Base-by-base conservation (phyloP, 1,140 invertebrate genomes). In the Drosophila watanabei region DNA sequence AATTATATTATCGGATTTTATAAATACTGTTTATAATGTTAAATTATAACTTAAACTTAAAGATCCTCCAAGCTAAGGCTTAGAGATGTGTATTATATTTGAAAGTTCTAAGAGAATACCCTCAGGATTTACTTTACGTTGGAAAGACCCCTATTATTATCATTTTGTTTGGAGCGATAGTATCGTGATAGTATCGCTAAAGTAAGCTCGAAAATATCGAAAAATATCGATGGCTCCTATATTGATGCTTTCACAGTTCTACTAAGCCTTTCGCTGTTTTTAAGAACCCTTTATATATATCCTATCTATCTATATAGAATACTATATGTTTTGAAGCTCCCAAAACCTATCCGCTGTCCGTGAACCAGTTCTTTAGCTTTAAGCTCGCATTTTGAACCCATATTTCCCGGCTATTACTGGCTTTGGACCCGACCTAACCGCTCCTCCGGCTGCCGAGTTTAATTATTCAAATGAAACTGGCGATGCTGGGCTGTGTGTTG, bases 401-500 rank as follows among this genome's bases (percentile, higher is more conserved):
- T 56, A 56, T 37, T 56, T 56, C 52, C 52, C 52, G 52, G 52
- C 52, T 56, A 56, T 37, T 56, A 56, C 52, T 56, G 52, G 33
- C 52, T 56, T 39, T 43, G 66, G 35, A 54, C 63, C 41, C 43
- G 45, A 24, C 70, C 28, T 37, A 60, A 72, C 70, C 30, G 45
- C 51, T 76, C 57, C n/a, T 76, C 57, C n/a, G 61, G 43, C 70
- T 75, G 65, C 78, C 51, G 48, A 39, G 68, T 65, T 84, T 78
- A 89, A 84, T 88, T 88, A 89, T 88, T 84, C 49, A 88, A 84
- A 80, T 78, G 69, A 77, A 73, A 73, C 45, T 43, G 68, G 39
- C 63, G 62, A 64, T 64, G 65, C 59, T 61, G 76, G 35, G 71
- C 59, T 54, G 57, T 57, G 73, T 76, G 24, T 24, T 24, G 24